These are phyloP conservation scores for Carposina sasakii DNA, from an alignment of 1,140 invertebrate species.

Conservation along the genomic window DNA sequence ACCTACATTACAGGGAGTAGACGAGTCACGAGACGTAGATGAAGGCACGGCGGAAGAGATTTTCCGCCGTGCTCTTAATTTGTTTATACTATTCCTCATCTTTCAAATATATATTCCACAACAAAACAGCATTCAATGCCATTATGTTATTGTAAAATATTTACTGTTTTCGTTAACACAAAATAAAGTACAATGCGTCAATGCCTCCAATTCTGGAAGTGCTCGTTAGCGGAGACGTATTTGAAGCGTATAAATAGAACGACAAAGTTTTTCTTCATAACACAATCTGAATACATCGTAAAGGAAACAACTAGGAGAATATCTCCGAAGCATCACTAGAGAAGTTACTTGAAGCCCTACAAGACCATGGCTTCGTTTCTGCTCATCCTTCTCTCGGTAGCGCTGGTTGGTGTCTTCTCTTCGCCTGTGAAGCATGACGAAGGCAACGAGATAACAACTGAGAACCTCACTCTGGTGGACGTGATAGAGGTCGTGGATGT, in stretches of 20 bases:
- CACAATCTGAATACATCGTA: conserved; percentile 20
- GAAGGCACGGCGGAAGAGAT: no score
- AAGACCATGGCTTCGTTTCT: conserved; percentile 43
- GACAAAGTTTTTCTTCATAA: no score
- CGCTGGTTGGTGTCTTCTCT: conserved; percentile 22
- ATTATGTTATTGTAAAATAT: conserved; percentile 60
- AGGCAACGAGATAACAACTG: conserved; percentile 31
- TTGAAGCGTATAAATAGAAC: no score
- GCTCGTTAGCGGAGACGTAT: conserved; percentile 54
- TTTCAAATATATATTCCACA: conserved; percentile 37
- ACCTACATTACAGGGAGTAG: no score
- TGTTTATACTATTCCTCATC: conserved; percentile 17
- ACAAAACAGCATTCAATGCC: conserved; percentile 55
- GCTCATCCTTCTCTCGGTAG: conserved; percentile 36
- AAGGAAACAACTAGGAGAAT: conserved; percentile 17
- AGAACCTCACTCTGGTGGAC: conserved; percentile 29
- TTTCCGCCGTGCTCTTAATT: no score
- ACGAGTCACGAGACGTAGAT: no score
- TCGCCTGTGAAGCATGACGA: conserved; percentile 27
- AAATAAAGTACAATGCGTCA: conserved; percentile 34
- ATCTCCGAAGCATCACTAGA: conserved; percentile 17
- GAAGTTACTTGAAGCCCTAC: conserved; percentile 28
- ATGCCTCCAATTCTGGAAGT: conserved; percentile 48
- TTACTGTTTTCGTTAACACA: conserved; percentile 37
- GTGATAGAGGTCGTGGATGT: conserved; percentile 36